These are phyloP conservation scores for Spea multiplicata DNA, from an alignment of 2,113 vertebrate genomes.

Conservation along the genomic window DNA sequence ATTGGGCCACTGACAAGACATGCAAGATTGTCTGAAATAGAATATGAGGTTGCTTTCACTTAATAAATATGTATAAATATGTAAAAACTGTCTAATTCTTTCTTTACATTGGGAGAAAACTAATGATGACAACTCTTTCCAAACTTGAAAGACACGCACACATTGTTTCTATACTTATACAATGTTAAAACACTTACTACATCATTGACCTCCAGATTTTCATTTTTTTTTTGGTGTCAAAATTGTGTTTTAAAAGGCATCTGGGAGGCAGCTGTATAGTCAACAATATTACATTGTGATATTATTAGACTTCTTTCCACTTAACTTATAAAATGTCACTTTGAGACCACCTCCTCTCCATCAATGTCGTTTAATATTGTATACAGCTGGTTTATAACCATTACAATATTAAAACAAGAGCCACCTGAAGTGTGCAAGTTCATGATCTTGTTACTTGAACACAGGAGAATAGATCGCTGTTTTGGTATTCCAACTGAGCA, in stretches of 20 bases:
- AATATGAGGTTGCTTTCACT: background rate
- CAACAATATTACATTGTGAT: background rate
- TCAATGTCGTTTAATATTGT: too few species aligned
- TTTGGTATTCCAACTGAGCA: too few species aligned
- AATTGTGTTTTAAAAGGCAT: slow-evolving; percentile 4
- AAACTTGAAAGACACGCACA: slow-evolving; percentile 4
- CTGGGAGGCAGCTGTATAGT: background rate
- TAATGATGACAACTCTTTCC: background rate
- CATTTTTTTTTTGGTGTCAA: background rate
- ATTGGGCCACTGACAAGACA: background rate
- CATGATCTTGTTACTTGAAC: too few species aligned
- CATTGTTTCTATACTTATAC: background rate
- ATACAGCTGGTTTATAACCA: too few species aligned
- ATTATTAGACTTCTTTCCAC: too few species aligned
- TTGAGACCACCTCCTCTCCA: too few species aligned
- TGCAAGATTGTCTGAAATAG: background rate
- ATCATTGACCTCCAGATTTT: background rate
- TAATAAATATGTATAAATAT: background rate
- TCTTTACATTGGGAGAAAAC: background rate
- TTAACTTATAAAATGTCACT: too few species aligned
- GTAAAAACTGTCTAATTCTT: background rate
- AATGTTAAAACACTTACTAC: background rate
- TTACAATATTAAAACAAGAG: too few species aligned
- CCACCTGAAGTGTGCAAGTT: too few species aligned
- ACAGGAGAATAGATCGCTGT: too few species aligned